Evolutionary conservation across 2,113 vertebrate species (phyloP).

Genomic region (Eidolon helvum): DNA sequence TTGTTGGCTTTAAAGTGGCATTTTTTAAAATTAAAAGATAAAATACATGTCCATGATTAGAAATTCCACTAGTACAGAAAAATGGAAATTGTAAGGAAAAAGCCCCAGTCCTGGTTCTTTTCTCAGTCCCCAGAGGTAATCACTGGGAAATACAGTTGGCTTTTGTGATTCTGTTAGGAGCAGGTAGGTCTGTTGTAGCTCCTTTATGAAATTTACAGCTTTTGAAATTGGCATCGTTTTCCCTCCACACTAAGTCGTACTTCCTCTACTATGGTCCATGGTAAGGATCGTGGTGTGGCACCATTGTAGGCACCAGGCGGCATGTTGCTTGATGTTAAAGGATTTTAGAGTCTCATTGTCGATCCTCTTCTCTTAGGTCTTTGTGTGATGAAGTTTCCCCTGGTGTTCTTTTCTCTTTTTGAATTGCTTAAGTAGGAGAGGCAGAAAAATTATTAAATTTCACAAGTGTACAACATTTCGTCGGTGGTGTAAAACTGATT

Average conservation of each 20-base stretch:
- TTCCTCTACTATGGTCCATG: not conserved
- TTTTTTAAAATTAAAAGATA: not conserved
- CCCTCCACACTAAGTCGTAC: not conserved
- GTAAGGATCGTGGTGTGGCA: not conserved
- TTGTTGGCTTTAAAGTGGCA: constrained; percentile 15
- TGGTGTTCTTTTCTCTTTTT: not conserved
- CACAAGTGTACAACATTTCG: not conserved
- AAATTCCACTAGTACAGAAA: not conserved
- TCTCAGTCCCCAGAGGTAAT: not conserved
- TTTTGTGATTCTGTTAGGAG: not conserved
- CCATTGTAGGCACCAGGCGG: not conserved
- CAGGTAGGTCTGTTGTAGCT: not conserved
- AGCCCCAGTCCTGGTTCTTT: not conserved
- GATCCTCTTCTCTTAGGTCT: not conserved
- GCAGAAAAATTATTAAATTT: constrained; percentile 31
- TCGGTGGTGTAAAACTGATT: not conserved
- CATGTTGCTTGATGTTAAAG: not conserved
- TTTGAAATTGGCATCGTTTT: not conserved
- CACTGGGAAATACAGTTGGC: not conserved
- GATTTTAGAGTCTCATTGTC: not conserved
- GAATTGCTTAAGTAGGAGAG: not conserved
- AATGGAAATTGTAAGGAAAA: not conserved
- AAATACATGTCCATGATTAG: not conserved
- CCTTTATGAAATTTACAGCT: not conserved
- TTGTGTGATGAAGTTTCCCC: not conserved